These are phyloP conservation scores for Alsophila aescularia DNA, from an alignment of 2,888 invertebrate genomes.

Conservation along the genomic window DNA sequence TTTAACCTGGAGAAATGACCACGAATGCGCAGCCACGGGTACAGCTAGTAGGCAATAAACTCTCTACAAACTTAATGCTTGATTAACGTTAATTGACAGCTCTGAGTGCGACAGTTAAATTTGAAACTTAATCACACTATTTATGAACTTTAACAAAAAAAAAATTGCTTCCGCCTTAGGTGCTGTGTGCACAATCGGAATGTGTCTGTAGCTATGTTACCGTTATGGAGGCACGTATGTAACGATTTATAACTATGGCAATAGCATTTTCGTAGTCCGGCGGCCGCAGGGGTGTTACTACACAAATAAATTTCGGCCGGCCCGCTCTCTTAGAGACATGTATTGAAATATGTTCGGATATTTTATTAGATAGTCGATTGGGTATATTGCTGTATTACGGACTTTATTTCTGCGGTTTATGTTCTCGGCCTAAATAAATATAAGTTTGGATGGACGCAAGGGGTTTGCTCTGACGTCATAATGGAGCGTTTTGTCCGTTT, in stretches of 20 bases:
- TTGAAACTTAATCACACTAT: too few species aligned
- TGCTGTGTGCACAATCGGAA: constrained; percentile 4
- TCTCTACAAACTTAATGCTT: too few species aligned
- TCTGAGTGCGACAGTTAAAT: too few species aligned
- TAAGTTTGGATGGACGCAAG: constrained; percentile 32
- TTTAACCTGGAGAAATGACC: too few species aligned
- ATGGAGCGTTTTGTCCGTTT: constrained; percentile 28
- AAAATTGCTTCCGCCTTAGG: not conserved
- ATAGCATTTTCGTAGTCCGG: constrained; percentile 64
- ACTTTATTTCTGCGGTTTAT: constrained; percentile 40
- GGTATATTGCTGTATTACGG: constrained; percentile 53
- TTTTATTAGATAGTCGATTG: constrained; percentile 64
- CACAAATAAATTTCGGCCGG: constrained; percentile 72
- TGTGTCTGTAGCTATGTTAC: constrained; percentile 42
- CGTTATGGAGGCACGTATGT: constrained; percentile 57
- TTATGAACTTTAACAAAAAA: not conserved
- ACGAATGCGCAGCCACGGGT: too few species aligned
- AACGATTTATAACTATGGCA: constrained; percentile 71
- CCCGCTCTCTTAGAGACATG: constrained; percentile 60
- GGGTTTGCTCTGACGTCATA: constrained; percentile 26
- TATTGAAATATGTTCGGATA: constrained; percentile 69
- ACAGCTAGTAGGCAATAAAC: too few species aligned
- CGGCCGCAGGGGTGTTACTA: constrained; percentile 64
- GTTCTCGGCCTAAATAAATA: constrained; percentile 36
- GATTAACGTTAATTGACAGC: too few species aligned